Evolutionary conservation across 2,888 invertebrate species (phyloP), one percentile per base, ranked within the genome.

Genomic region (Amiota mariae): DNA sequence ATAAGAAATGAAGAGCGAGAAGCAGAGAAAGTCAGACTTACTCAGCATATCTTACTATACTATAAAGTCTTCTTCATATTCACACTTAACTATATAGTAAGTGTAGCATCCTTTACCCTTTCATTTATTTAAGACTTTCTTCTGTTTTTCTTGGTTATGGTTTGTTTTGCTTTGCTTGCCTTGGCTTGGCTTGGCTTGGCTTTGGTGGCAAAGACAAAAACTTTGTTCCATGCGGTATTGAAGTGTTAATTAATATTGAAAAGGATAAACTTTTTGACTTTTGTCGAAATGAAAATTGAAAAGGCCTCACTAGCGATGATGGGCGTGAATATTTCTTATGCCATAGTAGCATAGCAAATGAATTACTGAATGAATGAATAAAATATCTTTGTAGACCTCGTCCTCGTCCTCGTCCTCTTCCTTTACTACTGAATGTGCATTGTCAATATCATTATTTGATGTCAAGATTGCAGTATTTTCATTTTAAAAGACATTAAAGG

Each of bases 241-340:
- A 87, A 87, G 87, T 87, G 88, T 87, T 87, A 87, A 87, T 87
- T 87, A 87, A 87, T 87, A 87, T 87, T 87, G 87, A 87, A 87
- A 87, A 85, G 87, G 85, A 87, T 85, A 82, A 87, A 87, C 81
- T 87, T 87, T 87, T 81, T 80, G 83, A 84, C 86, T 87, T 85
- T 79, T 75, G 76, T 80, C 77, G 72, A 82, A 85, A 85, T 80
- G 77, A 79, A 78, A 79, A 81, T 81, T 82, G 81, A 81, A 82
- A 82, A 82, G 81, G 73, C 71, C 70, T 56, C 67, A 54, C 54
- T 15, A 47, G n/a, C 24, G 36, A 36, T 0, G 24, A 13, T 12
- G 36, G 36, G 63, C 63, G 63, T 18, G 57, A 20, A 24, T 24
- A 24, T 24, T 24, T 24, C 24, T 24, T 24, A 24, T 24, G 24